These are phyloP conservation scores for Phaonia tiefii DNA, from an alignment of 2,888 invertebrate species.

Conservation along the genomic window DNA sequence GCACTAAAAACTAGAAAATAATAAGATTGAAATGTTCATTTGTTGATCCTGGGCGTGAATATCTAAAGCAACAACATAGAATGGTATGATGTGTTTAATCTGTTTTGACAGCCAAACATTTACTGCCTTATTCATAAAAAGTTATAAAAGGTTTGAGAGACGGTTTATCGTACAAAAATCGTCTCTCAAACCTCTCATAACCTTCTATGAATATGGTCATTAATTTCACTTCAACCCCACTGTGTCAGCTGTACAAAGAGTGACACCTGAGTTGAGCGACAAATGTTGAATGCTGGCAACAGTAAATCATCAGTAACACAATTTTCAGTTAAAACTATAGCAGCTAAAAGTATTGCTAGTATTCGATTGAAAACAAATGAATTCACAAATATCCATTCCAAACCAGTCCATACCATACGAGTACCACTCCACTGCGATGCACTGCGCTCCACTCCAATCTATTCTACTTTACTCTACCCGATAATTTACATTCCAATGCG, in stretches of 20 bases:
- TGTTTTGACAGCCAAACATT: no score
- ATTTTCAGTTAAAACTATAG: neutral
- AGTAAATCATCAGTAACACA: neutral
- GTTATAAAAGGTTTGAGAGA: no score
- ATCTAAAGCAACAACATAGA: no score
- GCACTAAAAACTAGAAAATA: no score
- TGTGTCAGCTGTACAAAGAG: neutral
- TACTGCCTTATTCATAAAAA: no score
- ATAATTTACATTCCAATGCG: conserved; percentile 66
- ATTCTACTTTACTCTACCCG: conserved; percentile 57
- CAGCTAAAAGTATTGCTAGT: neutral
- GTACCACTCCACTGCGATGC: conserved; percentile 1
- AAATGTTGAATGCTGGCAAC: neutral
- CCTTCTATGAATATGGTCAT: no score
- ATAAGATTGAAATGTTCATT: no score
- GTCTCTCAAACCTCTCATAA: no score
- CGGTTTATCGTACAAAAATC: no score
- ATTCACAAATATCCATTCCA: conserved; percentile 31
- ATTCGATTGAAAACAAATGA: conserved; percentile 4
- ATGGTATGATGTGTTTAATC: no score
- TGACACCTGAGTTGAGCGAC: conserved; percentile 52
- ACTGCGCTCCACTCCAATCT: conserved; percentile 7
- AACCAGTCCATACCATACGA: conserved; percentile 17
- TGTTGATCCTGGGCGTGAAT: no score
- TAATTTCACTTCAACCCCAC: no score